Evolutionary conservation across 2,113 vertebrate genomes (phyloP), one percentile per base, ranked within the genome.

Genomic region (Psilopsiagon aymara): DNA sequence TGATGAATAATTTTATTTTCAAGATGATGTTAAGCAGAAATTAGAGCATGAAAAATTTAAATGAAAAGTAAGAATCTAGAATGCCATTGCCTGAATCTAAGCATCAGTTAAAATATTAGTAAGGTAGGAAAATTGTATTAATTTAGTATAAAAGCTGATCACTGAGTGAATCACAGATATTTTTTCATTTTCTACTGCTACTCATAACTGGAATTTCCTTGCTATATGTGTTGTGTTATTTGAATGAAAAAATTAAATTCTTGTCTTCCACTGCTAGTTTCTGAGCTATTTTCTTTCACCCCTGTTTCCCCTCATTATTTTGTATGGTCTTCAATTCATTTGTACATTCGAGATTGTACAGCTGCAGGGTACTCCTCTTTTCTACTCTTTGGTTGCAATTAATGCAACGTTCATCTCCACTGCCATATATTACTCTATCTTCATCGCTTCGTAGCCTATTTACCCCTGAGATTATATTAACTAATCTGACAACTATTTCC

Each of bases 401-500:
- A 92, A 79, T 53, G 52, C 31, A 90, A 67, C 19, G 60, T 91
- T 90, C 79, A 64, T 74, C 79, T 84, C 33, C 44, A 44, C 86
- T 21, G 43, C 67, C 21, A 17, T 59, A 23, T 57, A 73, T 84
- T 55, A 70, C 15, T 68, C 25, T 86, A n/a, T 76, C 31, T 88
- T 95, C 62, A 76, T 39, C 87, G 23, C 59, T 60, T 91, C 49
- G 55, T 81, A 94, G 79, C 39, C 41, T 91, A 13, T 74, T 91
- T 63, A 69, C 51, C 60, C 74, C 55, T 74, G 94, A 94, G 89
- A 94, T 91, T 89, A 77, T 37, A 86, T 95, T 91, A 94, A 86
- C 77, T 85, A 66, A 91, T 82, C 86, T 86, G 88, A 93, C 31
- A 94, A 83, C 82, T 87, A 93, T 90, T 88, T 96, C 96, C 84